Percentiles rank a stretch among this genome's conserved stretches.
Evolutionary conservation across 2,113 vertebrate species (phyloP).

Genomic region (Chionodraco myersi): DNA sequence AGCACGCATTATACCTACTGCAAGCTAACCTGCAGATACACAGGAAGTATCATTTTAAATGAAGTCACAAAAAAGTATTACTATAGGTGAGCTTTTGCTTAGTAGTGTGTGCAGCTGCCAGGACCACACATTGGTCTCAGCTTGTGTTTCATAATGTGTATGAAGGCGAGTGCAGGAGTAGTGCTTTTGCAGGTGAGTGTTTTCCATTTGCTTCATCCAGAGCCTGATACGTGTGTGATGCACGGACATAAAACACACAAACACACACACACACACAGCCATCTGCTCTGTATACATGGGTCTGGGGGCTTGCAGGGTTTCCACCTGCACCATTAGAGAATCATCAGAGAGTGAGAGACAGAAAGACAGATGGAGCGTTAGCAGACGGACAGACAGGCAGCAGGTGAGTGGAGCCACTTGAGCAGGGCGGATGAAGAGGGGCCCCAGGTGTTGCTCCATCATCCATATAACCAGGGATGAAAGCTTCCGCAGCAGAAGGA

Average conservation of each 20-base stretch:
- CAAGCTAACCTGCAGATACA: neutral
- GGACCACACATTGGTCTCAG: neutral
- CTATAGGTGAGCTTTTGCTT: neutral
- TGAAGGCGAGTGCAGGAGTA: constrained; percentile 1
- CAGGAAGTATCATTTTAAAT: neutral
- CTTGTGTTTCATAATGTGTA: constrained; percentile 8
- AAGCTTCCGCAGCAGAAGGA: constrained; percentile 66
- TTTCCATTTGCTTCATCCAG: constrained; percentile 28
- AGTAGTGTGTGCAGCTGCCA: neutral
- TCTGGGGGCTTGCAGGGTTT: constrained; percentile 27
- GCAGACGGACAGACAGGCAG: constrained; percentile 48
- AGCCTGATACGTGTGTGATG: constrained; percentile 12
- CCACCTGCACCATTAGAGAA: constrained; percentile 46
- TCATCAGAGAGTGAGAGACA: constrained; percentile 24
- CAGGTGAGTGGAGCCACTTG: constrained; percentile 74
- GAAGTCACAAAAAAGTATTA: neutral
- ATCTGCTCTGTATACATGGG: constrained; percentile 31
- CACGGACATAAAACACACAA: constrained; percentile 12
- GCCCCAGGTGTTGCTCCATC: constrained; percentile 78
- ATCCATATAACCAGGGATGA: constrained; percentile 77
- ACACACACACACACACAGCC: constrained; percentile 18
- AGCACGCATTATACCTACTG: neutral
- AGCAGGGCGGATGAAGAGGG: constrained; percentile 66
- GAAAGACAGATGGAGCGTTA: constrained; percentile 8
- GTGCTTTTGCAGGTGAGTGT: constrained; percentile 35